Base-by-base conservation (phyloP, 2,113 vertebrate species). In the Trichechus manatus region DNA sequence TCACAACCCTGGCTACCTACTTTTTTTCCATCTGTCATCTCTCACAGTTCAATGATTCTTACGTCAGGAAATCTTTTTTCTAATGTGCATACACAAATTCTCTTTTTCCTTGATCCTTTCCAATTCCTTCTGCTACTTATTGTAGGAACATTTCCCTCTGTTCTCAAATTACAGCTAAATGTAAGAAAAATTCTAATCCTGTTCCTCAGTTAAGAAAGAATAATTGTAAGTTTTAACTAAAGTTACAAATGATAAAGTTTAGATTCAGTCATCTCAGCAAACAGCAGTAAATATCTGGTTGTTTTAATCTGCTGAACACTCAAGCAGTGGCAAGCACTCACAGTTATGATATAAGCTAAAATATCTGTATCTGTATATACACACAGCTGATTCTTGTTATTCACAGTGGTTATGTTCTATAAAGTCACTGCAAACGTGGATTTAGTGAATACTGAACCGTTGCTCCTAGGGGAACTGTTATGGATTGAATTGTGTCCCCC, bases 231-330 rank as follows among this genome's bases (percentile, higher is more conserved):
- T 56, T 78, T 90, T 83, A 91, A 85, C 82, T 91, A 47, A 85
- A 78, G 29, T 89, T 85, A 80, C 44, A 92, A 86, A 78, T 47
- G 29, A 92, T 61, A 20, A 85, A 47, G 42, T 75, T 93, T 93
- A 91, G 63, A 68, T 68, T 79, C 29, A 81, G 42, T 81, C 4
- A 56, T 86, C 2, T 83, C 42, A 79, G 42, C 27, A 61, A 94
- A 85, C 22, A 66, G n/a, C 87, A 86, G 22, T 29, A 78, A 61
- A 82, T 70, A 63, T 20, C 39, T 20, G 0, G 2, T 70, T 75
- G 44, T 81, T 82, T 47, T 66, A 3, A 79, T 61, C 83, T 77
- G 15, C 3, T 94, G 66, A 74, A 56, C 15, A 94, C 6, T 92
- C 19, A 81, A 81, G 79, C 23, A 91, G 19, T 20, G 68, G 42